phyloP scores from a whole-genome alignment of 53 echinoderm and acorn worm species.

The Echinarachnius parma region DNA sequence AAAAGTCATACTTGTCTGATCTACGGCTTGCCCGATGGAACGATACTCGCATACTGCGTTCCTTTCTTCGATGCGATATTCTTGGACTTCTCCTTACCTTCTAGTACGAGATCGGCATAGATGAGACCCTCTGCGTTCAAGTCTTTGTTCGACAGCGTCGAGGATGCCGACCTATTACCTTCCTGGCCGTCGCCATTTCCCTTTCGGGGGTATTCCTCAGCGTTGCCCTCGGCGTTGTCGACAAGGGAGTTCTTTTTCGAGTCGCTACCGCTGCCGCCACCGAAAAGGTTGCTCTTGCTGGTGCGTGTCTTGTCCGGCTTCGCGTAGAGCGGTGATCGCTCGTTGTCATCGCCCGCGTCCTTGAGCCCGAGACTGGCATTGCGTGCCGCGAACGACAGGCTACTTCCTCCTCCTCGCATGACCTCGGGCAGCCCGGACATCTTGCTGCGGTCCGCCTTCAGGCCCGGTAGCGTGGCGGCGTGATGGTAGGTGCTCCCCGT shows the following conservation, averaged over 20 bases:
- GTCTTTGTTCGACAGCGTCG: constrained; percentile 12
- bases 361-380: no score
- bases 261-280: no score
- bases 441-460: constrained; percentile 19
- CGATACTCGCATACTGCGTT: constrained; percentile 36
- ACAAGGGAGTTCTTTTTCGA: not conserved
- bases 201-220: not conserved
- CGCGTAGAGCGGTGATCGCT: constrained; percentile 32
- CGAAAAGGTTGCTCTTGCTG: constrained; percentile 18
- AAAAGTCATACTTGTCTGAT: no score
- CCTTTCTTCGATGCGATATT: constrained; percentile 2
- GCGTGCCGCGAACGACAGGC: constrained; percentile 26
- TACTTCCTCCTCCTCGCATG: constrained; percentile 15
- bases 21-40: constrained; percentile 31
- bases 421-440: constrained; percentile 20
- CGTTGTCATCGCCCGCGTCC: not conserved
- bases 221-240: constrained; percentile 2
- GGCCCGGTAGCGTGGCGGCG: constrained; percentile 14
- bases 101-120: constrained; percentile 35
- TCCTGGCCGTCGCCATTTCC: constrained; percentile 1
- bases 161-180: not conserved
- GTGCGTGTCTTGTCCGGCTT: constrained; percentile 18
- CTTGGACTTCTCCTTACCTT: not conserved
- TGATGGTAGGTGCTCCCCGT: constrained; percentile 28
- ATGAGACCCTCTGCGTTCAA: constrained; percentile 30